Percentiles rank a stretch among this genome's conserved stretches.
phyloP scores from a whole-genome alignment of 2,888 invertebrate genomes.

The Acanthosepion esculentum region DNA sequence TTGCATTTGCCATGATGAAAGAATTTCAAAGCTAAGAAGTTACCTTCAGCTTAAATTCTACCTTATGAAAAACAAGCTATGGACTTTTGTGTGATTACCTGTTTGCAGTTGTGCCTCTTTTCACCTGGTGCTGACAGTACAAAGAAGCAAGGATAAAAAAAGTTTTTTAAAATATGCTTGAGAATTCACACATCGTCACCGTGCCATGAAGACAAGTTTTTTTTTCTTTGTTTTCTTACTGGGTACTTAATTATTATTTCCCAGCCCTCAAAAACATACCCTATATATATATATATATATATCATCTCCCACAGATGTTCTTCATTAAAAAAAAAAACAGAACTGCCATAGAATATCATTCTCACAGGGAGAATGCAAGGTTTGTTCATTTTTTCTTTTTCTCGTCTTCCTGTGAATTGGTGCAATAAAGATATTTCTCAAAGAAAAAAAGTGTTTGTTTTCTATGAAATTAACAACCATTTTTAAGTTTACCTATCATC shows the following conservation, averaged over 20 bases:
- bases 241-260: background rate
- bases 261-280: background rate
- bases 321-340: background rate
- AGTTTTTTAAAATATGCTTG: background rate
- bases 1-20: too few relatives aligned
- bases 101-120: background rate
- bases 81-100: background rate
- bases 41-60: background rate
- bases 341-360: background rate
- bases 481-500: too few relatives aligned
- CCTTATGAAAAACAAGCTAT: background rate
- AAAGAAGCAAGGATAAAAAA: background rate
- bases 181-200: background rate
- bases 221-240: background rate
- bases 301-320: background rate
- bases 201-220: background rate
- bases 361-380: slow-evolving; percentile 8
- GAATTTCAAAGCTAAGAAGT: background rate
- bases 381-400: background rate
- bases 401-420: background rate
- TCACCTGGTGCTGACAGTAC: background rate
- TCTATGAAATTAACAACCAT: too few relatives aligned
- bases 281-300: too few relatives aligned
- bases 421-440: slow-evolving; percentile 36
- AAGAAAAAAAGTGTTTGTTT: background rate